Evolutionary conservation across 2,888 invertebrate genomes (phyloP).

Genomic region (Philaethria dido): DNA sequence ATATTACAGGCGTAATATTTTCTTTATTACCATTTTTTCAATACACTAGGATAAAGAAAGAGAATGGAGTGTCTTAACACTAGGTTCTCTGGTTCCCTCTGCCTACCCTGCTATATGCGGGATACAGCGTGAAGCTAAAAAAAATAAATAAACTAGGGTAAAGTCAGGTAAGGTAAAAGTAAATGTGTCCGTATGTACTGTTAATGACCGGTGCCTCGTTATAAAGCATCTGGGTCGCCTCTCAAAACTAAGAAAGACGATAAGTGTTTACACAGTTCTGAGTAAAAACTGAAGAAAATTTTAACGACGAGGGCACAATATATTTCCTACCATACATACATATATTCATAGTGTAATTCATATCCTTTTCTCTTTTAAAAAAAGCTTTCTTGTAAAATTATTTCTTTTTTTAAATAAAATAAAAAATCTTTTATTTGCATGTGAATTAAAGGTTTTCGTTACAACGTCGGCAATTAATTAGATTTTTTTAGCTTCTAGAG

Average conservation of each 20-base stretch:
- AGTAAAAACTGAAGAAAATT: constrained; percentile 37
- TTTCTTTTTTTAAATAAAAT: neutral
- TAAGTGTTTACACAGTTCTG: constrained; percentile 39
- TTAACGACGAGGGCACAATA: constrained; percentile 36
- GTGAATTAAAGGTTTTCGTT: neutral
- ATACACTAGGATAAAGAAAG: too few species aligned
- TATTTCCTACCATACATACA: constrained; percentile 20
- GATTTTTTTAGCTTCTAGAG: too few species aligned
- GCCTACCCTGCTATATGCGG: too few species aligned
- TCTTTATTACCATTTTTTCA: too few species aligned
- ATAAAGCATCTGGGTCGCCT: constrained; percentile 42
- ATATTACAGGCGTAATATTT: too few species aligned
- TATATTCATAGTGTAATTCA: neutral
- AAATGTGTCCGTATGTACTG: constrained; percentile 25
- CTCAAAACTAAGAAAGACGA: constrained; percentile 38
- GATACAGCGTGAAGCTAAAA: too few species aligned
- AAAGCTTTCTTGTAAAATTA: constrained; percentile 31
- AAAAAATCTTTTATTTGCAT: neutral
- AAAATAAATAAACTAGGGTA: too few species aligned
- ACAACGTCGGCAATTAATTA: too few species aligned
- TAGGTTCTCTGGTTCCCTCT: too few species aligned
- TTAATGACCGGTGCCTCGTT: constrained; percentile 33
- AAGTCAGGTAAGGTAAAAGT: neutral
- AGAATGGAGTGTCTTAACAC: too few species aligned
- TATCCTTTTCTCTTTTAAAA: constrained; percentile 11